phyloP scores from a whole-genome alignment of 2,888 invertebrate species.

The Creontiades dilutus region DNA sequence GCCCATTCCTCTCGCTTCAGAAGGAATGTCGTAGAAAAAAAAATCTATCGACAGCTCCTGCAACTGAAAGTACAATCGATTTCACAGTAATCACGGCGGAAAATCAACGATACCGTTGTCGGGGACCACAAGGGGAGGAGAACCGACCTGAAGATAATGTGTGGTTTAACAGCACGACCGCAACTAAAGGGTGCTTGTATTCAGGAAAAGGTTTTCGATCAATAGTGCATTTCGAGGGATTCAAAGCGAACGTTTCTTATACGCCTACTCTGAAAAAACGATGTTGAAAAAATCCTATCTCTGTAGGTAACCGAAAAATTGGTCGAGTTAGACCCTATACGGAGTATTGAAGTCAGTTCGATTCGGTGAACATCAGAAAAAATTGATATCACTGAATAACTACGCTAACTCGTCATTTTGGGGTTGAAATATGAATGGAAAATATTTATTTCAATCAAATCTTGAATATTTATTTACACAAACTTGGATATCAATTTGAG shows the following conservation, averaged over 20 bases:
- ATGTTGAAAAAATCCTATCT: too few species aligned
- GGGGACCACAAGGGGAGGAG: background rate
- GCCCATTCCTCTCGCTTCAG: background rate
- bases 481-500: too few species aligned
- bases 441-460: too few species aligned
- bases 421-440: too few species aligned
- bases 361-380: background rate
- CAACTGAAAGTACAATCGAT: conserved; percentile 43
- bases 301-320: too few species aligned
- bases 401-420: too few species aligned
- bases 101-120: conserved; percentile 43
- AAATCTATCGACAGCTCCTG: conserved; percentile 37
- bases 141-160: background rate
- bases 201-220: background rate
- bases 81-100: conserved; percentile 38
- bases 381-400: too few species aligned
- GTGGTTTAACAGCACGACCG: conserved; percentile 19
- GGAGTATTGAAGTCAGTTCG: too few species aligned
- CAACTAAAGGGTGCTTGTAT: conserved; percentile 1
- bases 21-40: conserved; percentile 31
- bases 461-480: too few species aligned
- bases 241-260: background rate
- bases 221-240: background rate
- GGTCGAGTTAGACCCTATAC: too few species aligned
- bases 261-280: background rate